Percentiles rank a stretch among this genome's conserved stretches.
phyloP scores from a whole-genome alignment of 2,113 vertebrate species.

The Symphodus melops region DNA sequence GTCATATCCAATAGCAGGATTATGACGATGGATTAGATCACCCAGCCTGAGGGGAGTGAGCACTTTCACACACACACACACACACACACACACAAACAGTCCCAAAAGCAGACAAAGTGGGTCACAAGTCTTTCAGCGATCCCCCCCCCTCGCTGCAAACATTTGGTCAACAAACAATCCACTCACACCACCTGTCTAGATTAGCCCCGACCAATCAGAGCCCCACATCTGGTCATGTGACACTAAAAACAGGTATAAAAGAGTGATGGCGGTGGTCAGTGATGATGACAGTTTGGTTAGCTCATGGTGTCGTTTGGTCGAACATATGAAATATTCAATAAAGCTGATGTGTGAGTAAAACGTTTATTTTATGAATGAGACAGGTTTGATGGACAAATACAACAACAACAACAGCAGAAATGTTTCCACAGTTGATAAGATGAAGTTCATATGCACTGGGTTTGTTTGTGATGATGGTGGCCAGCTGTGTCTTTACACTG shows the following conservation, averaged over 20 bases:
- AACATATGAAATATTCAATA: slow-evolving; percentile 43
- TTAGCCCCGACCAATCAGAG: slow-evolving; percentile 63
- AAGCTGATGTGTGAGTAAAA: slow-evolving; percentile 62
- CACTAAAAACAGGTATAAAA: slow-evolving; percentile 74
- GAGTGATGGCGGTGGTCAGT: neutral
- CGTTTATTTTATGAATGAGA: slow-evolving; percentile 71
- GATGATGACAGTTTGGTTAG: slow-evolving; percentile 14
- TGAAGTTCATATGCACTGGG: slow-evolving; percentile 35
- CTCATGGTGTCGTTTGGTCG: neutral
- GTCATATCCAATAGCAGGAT: slow-evolving; percentile 71
- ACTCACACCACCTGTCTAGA: slow-evolving; percentile 61
- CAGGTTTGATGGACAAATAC: slow-evolving; percentile 61
- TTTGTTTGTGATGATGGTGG: slow-evolving; percentile 35
- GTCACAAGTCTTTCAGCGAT: slow-evolving; percentile 69
- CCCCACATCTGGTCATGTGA: slow-evolving; percentile 71
- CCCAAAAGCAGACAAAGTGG: slow-evolving; percentile 69
- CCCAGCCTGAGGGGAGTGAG: slow-evolving; percentile 56
- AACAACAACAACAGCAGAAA: slow-evolving; percentile 44
- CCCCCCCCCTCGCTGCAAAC: slow-evolving; percentile 27
- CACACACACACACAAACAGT: slow-evolving; percentile 14
- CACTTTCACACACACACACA: slow-evolving; percentile 43
- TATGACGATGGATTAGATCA: slow-evolving; percentile 74
- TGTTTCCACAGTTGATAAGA: slow-evolving; percentile 41
- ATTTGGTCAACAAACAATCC: slow-evolving; percentile 64
- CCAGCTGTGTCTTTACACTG: slow-evolving; percentile 54